Evolutionary conservation across 2,888 invertebrate genomes (phyloP).

Genomic region (Sinelater perroti): DNA sequence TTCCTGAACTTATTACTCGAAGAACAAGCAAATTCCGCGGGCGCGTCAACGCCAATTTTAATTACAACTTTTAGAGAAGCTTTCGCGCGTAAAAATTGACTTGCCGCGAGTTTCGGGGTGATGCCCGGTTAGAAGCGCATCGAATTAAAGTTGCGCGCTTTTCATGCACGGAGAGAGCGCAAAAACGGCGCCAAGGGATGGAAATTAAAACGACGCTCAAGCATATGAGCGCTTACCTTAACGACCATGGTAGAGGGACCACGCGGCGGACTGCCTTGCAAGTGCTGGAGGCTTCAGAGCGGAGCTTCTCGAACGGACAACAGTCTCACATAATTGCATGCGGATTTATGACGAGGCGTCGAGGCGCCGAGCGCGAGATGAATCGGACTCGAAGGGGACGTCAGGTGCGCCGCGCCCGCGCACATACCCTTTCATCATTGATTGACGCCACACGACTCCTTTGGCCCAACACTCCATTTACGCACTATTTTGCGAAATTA

Average conservation of each 20-base stretch:
- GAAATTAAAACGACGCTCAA: not conserved
- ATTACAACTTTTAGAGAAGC: not conserved
- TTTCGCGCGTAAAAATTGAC: too few relatives aligned
- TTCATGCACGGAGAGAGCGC: not conserved
- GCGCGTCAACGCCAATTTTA: not conserved
- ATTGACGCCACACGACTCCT: slow-evolving; percentile 53
- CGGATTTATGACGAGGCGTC: slow-evolving; percentile 42
- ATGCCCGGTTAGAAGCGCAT: not conserved
- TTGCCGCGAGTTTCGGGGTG: too few relatives aligned
- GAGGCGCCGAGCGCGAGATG: slow-evolving; percentile 35
- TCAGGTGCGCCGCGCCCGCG: slow-evolving; percentile 57
- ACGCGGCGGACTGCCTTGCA: slow-evolving; percentile 19
- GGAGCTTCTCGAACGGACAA: slow-evolving; percentile 33
- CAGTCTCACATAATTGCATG: slow-evolving; percentile 41
- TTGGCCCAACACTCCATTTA: slow-evolving; percentile 41
- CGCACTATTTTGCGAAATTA: slow-evolving; percentile 15
- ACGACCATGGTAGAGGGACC: slow-evolving; percentile 22
- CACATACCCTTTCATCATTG: slow-evolving; percentile 53
- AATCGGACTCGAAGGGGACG: slow-evolving; percentile 35
- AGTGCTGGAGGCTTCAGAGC: slow-evolving; percentile 22
- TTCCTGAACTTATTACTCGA: too few relatives aligned
- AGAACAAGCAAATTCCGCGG: not conserved
- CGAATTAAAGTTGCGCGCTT: slow-evolving; percentile 1
- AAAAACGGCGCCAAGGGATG: slow-evolving; percentile 8
- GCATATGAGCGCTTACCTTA: slow-evolving; percentile 26